phyloP scores from a whole-genome alignment of 2,113 vertebrate genomes.

The Melanerpes formicivorus region DNA sequence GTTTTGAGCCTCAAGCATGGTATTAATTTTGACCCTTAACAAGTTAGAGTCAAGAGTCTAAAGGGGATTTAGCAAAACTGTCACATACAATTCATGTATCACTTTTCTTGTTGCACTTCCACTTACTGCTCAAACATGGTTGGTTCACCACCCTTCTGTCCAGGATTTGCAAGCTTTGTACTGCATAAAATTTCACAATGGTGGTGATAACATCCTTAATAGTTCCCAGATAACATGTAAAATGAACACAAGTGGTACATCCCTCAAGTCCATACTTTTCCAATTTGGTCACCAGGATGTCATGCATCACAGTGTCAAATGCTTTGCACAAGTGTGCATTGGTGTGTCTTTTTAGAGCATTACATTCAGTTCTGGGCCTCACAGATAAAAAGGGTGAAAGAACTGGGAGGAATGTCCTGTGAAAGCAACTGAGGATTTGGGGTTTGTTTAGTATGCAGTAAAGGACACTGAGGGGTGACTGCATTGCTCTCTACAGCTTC shows the following conservation, averaged over 20 bases:
- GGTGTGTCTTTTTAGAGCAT: neutral
- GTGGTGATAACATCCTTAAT: neutral
- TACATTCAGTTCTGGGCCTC: neutral
- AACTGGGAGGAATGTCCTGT: neutral
- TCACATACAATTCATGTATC: conserved; percentile 2
- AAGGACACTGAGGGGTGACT: neutral
- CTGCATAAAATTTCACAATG: neutral
- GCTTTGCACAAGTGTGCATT: neutral
- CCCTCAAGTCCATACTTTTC: too few species aligned
- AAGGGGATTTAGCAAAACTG: conserved; percentile 24
- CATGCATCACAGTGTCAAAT: too few species aligned
- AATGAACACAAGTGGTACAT: neutral
- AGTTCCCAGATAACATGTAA: neutral
- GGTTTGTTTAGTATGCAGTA: neutral
- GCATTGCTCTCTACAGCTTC: neutral
- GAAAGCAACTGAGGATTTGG: neutral
- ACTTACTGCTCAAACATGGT: neutral
- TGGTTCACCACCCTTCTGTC: fast-evolving
- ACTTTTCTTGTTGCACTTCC: conserved; percentile 14
- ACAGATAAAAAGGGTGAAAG: neutral
- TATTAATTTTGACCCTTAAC: neutral
- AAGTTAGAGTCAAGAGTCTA: neutral
- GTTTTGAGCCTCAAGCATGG: neutral
- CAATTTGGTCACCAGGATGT: too few species aligned
- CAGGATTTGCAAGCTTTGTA: neutral